A percentile compares a stretch with the other conserved stretches of the same genome.
phyloP scores from a whole-genome alignment of 1,140 invertebrate genomes.

The Bombus pascuorum region DNA sequence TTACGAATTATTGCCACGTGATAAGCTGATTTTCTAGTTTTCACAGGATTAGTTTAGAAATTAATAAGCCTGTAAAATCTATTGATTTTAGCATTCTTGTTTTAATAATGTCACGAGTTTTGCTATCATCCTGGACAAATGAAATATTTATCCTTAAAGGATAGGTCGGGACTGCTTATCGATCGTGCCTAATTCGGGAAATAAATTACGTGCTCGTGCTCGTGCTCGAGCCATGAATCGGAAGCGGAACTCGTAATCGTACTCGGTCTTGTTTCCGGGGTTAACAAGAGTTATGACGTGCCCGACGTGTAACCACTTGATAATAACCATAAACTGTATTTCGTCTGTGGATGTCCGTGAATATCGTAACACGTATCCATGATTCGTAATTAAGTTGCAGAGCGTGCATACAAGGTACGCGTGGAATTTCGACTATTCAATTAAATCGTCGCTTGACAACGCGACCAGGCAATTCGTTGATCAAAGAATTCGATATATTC shows the following conservation, averaged over 20 bases:
- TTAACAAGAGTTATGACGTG: slow-evolving; percentile 28
- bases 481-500: background rate
- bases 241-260: slow-evolving; percentile 34
- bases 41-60: too few relatives aligned
- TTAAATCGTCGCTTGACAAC: slow-evolving; percentile 13
- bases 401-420: slow-evolving; percentile 23
- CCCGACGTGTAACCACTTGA: background rate
- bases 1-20: too few relatives aligned
- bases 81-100: background rate
- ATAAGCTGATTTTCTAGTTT: background rate
- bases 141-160: slow-evolving; percentile 1
- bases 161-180: background rate
- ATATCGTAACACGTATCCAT: background rate
- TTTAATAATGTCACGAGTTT: background rate
- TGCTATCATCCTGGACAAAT: background rate
- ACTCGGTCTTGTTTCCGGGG: slow-evolving; percentile 7
- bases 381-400: slow-evolving; percentile 30
- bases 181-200: slow-evolving; percentile 29
- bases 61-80: too few relatives aligned
- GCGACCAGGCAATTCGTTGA: background rate
- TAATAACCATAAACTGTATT: background rate
- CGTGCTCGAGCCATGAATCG: background rate
- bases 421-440: slow-evolving; percentile 27
- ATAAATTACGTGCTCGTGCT: slow-evolving; percentile 27
- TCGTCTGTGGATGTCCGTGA: background rate